Evolutionary conservation across 1,140 invertebrate genomes (phyloP).

Genomic region (Adelges cooleyi): DNA sequence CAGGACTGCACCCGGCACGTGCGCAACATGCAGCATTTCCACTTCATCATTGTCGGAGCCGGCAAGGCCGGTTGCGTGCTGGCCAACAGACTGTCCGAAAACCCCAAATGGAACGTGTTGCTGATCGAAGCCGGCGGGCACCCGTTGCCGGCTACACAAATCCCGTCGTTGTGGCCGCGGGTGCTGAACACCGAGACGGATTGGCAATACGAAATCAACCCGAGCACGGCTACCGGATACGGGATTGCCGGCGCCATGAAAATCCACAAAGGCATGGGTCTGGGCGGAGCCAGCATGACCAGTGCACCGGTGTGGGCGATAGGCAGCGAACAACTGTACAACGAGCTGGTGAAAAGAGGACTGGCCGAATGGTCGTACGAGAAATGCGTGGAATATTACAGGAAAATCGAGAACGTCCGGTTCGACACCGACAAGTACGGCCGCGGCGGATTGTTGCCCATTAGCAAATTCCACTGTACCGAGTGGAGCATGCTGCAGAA

Average conservation of each 20-base stretch:
- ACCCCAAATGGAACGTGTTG: conserved; percentile 40
- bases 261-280: conserved; percentile 50
- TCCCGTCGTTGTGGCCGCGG: conserved; percentile 19
- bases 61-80: conserved; percentile 42
- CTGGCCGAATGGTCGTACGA: conserved; percentile 53
- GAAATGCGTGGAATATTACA: conserved; percentile 55
- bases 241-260: conserved; percentile 9
- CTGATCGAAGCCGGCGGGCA: conserved; percentile 51
- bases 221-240: conserved; percentile 50
- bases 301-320: conserved; percentile 95
- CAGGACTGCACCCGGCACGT: background rate
- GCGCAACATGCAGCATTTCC: background rate
- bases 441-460: conserved; percentile 38
- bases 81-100: conserved; percentile 45
- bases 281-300: conserved; percentile 69
- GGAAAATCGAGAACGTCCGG: conserved; percentile 48
- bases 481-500: conserved; percentile 44
- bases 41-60: conserved; percentile 33
- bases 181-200: background rate
- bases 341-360: conserved; percentile 78
- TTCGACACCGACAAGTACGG: conserved; percentile 36
- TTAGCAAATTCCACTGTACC: conserved; percentile 43
- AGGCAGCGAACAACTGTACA: conserved; percentile 85
- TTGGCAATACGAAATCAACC: conserved; percentile 20
- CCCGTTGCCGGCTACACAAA: conserved; percentile 41